phyloP scores from a whole-genome alignment of 2,888 invertebrate genomes.

The Callinectes sapidus region DNA sequence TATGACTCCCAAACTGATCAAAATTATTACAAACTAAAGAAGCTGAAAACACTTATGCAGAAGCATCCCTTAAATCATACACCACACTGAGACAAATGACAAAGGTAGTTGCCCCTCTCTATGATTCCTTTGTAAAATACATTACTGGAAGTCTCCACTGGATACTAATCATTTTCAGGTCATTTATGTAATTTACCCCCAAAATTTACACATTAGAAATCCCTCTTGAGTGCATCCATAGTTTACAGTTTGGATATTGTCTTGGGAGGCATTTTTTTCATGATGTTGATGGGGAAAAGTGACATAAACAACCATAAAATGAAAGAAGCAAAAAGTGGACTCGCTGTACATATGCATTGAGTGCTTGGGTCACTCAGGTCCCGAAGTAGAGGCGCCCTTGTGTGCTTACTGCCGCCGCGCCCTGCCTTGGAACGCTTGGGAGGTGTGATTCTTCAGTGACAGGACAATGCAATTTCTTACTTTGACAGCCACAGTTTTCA shows the following conservation, averaged over 20 bases:
- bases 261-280: background rate
- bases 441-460: background rate
- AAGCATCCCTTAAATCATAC: slow-evolving; percentile 24
- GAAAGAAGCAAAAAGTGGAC: slow-evolving; percentile 20
- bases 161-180: slow-evolving; percentile 22
- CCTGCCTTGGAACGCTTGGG: slow-evolving; percentile 3
- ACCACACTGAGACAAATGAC: slow-evolving; percentile 29
- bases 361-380: slow-evolving; percentile 28
- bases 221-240: slow-evolving; percentile 5
- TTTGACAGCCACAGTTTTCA: slow-evolving; percentile 30
- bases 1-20: slow-evolving; percentile 24
- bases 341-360: slow-evolving; percentile 28
- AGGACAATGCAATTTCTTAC: slow-evolving; percentile 34
- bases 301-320: slow-evolving; percentile 15
- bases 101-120: slow-evolving; percentile 39
- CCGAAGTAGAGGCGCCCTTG: slow-evolving; percentile 14
- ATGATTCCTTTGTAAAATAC: slow-evolving; percentile 57
- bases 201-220: background rate
- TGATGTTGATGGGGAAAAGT: slow-evolving; percentile 17
- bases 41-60: slow-evolving; percentile 22
- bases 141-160: slow-evolving; percentile 34
- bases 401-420: slow-evolving; percentile 20
- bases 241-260: background rate
- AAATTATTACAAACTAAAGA: slow-evolving; percentile 24
- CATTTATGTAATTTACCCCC: slow-evolving; percentile 27